phyloP scores from a whole-genome alignment of 2,888 invertebrate species.

The Chymomyza amoena region DNA sequence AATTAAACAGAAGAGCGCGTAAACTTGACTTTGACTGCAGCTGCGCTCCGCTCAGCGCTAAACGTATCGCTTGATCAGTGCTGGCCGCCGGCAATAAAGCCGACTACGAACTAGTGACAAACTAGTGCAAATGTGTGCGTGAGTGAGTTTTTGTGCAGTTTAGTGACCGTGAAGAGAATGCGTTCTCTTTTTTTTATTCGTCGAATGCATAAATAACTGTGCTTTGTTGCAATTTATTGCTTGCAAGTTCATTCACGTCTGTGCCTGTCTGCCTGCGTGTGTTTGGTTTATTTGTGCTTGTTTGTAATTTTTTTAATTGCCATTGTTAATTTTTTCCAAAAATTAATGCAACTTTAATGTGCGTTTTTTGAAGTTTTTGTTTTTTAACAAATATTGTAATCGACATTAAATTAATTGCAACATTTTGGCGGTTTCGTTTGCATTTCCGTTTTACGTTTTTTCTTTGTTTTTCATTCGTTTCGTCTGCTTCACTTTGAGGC shows the following conservation, averaged over 20 bases:
- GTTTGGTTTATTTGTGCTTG: not conserved
- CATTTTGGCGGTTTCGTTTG: conserved; percentile 24
- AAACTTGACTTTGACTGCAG: conserved; percentile 48
- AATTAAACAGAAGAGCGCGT: conserved; percentile 6
- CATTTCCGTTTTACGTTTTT: conserved; percentile 53
- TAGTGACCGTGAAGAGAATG: conserved; percentile 46
- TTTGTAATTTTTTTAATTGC: not conserved
- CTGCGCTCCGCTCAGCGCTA: not conserved
- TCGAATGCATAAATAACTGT: conserved; percentile 44
- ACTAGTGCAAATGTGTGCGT: not conserved
- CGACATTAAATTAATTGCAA: conserved; percentile 47
- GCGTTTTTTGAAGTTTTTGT: not conserved
- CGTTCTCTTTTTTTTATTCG: conserved; percentile 34
- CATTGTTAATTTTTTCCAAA: not conserved
- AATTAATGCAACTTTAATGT: not conserved
- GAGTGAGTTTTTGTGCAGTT: conserved; percentile 7
- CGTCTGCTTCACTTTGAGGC: conserved; percentile 1
- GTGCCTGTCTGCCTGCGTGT: conserved; percentile 41
- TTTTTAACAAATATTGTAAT: not conserved
- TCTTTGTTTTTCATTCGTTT: conserved; percentile 11
- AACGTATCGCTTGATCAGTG: not conserved
- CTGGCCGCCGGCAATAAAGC: not conserved
- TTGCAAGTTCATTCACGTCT: conserved; percentile 65
- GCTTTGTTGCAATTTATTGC: conserved; percentile 34
- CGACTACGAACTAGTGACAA: too few species aligned